Evolutionary conservation across 2,113 vertebrate genomes (phyloP), one percentile per base, ranked within the genome.

Genomic region (Pungitius pungitius): DNA sequence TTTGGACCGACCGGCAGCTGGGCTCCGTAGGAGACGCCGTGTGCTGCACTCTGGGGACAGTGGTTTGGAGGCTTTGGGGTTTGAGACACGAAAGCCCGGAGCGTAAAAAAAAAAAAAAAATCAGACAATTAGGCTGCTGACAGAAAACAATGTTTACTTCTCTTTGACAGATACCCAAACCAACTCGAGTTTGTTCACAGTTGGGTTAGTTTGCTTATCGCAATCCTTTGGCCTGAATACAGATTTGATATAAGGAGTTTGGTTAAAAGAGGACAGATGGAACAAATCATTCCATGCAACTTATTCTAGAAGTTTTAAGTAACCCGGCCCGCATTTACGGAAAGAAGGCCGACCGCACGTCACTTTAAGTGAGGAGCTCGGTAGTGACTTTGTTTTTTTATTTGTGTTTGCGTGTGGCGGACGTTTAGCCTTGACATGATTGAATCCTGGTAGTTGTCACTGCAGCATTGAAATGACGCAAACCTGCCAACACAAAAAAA

Each of bases 191-290:
- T 80, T 85, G 59, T 76, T 74, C 73, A 80, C 81, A 77, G 76
- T 80, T 82, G 78, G 74, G 57, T 37, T 62, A 86, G 78, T 88
- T 61, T 73, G 77, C 69, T 88, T 68, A 78, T 87, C 77, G 59
- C 76, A 81, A 82, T 82, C 77, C 73, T 78, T 64, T 86, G 85
- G 77, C 82, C 82, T 66, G 78, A 72, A 84, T 87, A 64, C 72
- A 70, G 63, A 78, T 86, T 84, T 82, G 66, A 83, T 82, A 73
- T 75, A 73, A 71, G 78, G 81, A 86, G 84, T 88, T 87, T 75
- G 78, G 78, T 84, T 83, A 63, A 70, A 84, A 73, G 64, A 83
- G 70, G 76, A 83, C 84, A 83, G 84, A 90, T 86, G 88, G 84
- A 80, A 82, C 79, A 88, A 89, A 91, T 87, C 72, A 81, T 73